Base-by-base conservation (phyloP, 1,140 invertebrate genomes). In the Polyergus mexicanus region DNA sequence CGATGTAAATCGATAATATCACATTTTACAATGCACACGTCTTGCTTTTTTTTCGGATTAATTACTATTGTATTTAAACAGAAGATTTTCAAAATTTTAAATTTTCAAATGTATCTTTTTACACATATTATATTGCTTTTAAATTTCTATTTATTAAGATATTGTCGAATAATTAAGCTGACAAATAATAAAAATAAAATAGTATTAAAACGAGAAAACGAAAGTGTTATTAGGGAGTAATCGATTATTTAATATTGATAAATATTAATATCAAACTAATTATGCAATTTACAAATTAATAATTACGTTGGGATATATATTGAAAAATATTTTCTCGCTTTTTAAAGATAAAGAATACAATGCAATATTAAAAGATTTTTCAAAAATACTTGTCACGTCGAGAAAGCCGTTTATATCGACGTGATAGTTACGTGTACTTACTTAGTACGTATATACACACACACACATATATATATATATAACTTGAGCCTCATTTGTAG, bases 401-500 rank as follows among this genome's bases (percentile, higher is more conserved):
- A 72, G n/a, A 60, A 10, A 75, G 66, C 68, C 54, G 58, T 84
- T 89, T 65, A 44, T 56, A 63, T 86, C 28, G 13, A 68, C 66
- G 54, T 35, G 54, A 77, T 41, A 28, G 54, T 60, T 88, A 74
- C 54, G 3, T 51, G 44, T 56, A 86, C 63, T 58, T 35, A 35
- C 58, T 77, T 58, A n/a, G 22, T 85, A 71, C 88, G 86, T 71
- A 83, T 76, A n/a, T n/a, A n/a, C n/a, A n/a, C n/a, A n/a, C n/a
- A n/a, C n/a, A n/a, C n/a, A n/a, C n/a, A n/a, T n/a, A n/a, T n/a
- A n/a, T n/a, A n/a, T n/a, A 72, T 86, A 91, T 86, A 92, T 85
- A 92, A 91, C 66, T 86, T 75, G 71, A 90, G 91, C 91, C 94
- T 95, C 94, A 95, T 95, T 95, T 95, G 93, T 95, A 95, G 91